A percentile compares a stretch with the other conserved stretches of the same genome.
Conservation (phyloP, 1,140 invertebrate genomes). For the Temnothorax longispinosus region DNA sequence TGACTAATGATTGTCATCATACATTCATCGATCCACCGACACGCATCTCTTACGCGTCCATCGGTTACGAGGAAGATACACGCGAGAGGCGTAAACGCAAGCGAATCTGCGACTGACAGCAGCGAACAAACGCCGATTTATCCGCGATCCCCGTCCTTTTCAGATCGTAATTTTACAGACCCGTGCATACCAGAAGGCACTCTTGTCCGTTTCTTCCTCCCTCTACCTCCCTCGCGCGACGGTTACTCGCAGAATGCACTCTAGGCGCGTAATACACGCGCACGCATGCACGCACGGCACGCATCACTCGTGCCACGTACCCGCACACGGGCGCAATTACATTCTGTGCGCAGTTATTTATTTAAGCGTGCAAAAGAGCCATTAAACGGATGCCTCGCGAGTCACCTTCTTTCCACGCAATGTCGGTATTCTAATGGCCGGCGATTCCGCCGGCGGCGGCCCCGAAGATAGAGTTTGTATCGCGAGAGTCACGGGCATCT, state of each 20-base stretch:
- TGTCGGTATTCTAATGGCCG: slow-evolving; percentile 64
- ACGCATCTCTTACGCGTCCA: neutral
- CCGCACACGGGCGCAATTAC: slow-evolving; percentile 58
- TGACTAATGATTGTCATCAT: neutral
- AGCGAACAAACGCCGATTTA: slow-evolving; percentile 49
- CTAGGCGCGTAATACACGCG: slow-evolving; percentile 4
- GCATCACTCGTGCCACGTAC: neutral
- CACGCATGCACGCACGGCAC: slow-evolving; percentile 19
- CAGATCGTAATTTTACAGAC: slow-evolving; percentile 67
- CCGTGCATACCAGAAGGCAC: slow-evolving; percentile 60
- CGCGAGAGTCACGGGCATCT: neutral
- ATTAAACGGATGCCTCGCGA: slow-evolving; percentile 70
- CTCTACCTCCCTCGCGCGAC: slow-evolving; percentile 19
- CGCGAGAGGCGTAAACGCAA: neutral
- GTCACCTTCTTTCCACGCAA: slow-evolving; percentile 51
- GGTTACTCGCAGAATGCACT: slow-evolving; percentile 64
- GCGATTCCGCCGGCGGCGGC: slow-evolving; percentile 23
- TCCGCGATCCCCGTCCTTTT: slow-evolving; percentile 52
- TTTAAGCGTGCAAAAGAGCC: slow-evolving; percentile 73
- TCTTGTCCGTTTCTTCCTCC: slow-evolving; percentile 44
- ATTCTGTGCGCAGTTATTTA: slow-evolving; percentile 71
- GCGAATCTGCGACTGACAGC: neutral
- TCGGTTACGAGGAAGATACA: neutral
- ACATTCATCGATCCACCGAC: neutral
- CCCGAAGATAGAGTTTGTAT: slow-evolving; percentile 23